These are phyloP conservation scores for Apomyelois bistriatella DNA, from an alignment of 2,888 invertebrate genomes.

Conservation along the genomic window DNA sequence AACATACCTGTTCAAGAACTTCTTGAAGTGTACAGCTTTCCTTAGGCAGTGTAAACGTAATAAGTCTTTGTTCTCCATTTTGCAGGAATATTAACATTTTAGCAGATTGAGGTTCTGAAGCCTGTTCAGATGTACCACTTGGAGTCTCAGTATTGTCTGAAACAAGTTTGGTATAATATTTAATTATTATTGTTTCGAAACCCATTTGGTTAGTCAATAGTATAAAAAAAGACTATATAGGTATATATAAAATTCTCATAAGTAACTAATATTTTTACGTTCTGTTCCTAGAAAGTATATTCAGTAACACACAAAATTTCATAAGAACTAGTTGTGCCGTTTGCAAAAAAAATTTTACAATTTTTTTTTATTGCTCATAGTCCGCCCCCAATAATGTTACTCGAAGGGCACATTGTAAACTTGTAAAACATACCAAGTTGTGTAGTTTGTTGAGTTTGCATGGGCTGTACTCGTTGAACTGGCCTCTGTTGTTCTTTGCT, in stretches of 20 bases:
- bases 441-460: constrained; percentile 61
- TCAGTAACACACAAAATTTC: too few species aligned
- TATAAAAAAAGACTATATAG: too few species aligned
- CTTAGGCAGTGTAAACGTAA: constrained; percentile 89
- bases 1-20: constrained; percentile 85
- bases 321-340: too few species aligned
- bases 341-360: too few species aligned
- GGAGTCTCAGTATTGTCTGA: constrained; percentile 60
- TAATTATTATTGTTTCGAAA: too few species aligned
- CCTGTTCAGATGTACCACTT: constrained; percentile 63
- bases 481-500: constrained; percentile 71
- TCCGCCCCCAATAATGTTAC: too few species aligned
- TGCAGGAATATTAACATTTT: constrained; percentile 89
- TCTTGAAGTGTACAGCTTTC: constrained; percentile 91
- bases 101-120: constrained; percentile 82
- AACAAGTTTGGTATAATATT: not conserved
- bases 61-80: constrained; percentile 89
- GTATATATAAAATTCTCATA: too few species aligned
- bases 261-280: too few species aligned
- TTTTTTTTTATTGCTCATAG: too few species aligned
- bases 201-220: too few species aligned
- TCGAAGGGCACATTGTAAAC: too few species aligned
- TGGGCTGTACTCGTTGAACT: constrained; percentile 70
- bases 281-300: too few species aligned
- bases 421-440: constrained; percentile 38